Percentiles rank a stretch among this genome's conserved stretches.
phyloP scores from a whole-genome alignment of 2,113 vertebrate genomes.

The Malurus elegans region DNA sequence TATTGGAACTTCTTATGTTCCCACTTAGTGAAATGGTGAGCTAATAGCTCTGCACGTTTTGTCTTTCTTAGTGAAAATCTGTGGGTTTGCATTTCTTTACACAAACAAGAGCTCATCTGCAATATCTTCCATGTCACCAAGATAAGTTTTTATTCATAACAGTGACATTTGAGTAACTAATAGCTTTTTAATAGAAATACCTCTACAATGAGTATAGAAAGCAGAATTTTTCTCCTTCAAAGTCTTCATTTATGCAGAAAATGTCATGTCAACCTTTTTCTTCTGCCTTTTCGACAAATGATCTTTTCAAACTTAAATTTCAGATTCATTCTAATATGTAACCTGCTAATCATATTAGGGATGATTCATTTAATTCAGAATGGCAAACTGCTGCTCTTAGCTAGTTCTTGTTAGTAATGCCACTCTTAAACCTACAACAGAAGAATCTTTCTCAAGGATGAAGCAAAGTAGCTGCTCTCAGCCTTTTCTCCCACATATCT shows the following conservation, averaged over 20 bases:
- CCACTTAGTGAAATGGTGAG: not conserved
- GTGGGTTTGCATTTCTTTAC: not conserved
- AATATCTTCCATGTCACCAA: not conserved
- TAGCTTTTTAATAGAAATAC: conserved; percentile 19
- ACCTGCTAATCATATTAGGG: conserved; percentile 26
- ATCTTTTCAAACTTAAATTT: conserved; percentile 51
- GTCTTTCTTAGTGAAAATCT: not conserved
- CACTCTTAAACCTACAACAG: not conserved
- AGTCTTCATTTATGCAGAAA: conserved; percentile 36
- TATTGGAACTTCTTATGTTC: not conserved
- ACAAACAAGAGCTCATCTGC: conserved; percentile 39
- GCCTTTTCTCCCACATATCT: not conserved
- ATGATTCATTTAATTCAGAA: conserved; percentile 33
- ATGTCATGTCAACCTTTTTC: conserved; percentile 47
- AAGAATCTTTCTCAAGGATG: not conserved
- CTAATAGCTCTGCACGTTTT: not conserved
- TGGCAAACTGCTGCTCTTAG: not conserved
- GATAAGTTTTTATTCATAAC: conserved; percentile 21
- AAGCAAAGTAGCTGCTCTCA: not conserved
- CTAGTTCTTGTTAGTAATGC: not conserved
- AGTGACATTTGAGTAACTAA: conserved; percentile 43
- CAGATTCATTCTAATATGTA: not conserved
- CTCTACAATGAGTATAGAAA: conserved; percentile 27
- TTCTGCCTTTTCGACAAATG: conserved; percentile 30
- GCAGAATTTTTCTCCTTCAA: not conserved